Evolutionary conservation across 2,113 vertebrate genomes (phyloP).

Genomic region (Chloebia gouldiae): DNA sequence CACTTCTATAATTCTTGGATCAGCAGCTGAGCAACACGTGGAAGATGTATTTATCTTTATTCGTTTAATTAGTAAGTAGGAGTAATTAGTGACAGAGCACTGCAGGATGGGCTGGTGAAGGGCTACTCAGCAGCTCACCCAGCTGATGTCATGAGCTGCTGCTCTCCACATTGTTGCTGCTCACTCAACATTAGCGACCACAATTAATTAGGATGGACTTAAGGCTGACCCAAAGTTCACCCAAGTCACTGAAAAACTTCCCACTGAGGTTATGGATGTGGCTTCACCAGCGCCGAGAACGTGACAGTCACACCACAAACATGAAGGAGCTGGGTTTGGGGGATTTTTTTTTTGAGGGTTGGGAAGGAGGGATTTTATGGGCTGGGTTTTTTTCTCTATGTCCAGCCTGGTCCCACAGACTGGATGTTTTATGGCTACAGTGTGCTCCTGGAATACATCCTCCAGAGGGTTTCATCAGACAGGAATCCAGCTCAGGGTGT

Average conservation of each 20-base stretch:
- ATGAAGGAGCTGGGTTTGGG: not conserved
- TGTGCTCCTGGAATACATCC: not conserved
- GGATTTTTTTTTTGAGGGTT: not conserved
- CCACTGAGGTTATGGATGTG: not conserved
- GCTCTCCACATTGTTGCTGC: not conserved
- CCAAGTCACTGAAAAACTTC: not conserved
- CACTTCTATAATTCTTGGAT: not conserved
- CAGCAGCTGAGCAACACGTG: not conserved
- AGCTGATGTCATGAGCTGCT: not conserved
- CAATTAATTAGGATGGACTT: not conserved
- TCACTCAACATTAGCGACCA: not conserved
- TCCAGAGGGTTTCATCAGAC: not conserved
- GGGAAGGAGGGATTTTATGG: not conserved
- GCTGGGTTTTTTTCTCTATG: fast-evolving
- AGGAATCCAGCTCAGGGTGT: not conserved
- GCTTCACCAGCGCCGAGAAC: not conserved
- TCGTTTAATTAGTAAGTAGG: not conserved
- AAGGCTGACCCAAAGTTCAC: not conserved
- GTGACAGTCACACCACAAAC: not conserved
- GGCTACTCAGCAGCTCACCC: not conserved
- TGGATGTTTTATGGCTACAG: not conserved
- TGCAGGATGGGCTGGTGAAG: not conserved
- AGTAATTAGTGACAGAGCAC: not conserved
- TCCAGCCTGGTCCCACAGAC: not conserved
- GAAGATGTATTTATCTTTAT: not conserved